Conservation (phyloP, 2,797 vertebrate species). For the Sebastes cheni region DNA sequence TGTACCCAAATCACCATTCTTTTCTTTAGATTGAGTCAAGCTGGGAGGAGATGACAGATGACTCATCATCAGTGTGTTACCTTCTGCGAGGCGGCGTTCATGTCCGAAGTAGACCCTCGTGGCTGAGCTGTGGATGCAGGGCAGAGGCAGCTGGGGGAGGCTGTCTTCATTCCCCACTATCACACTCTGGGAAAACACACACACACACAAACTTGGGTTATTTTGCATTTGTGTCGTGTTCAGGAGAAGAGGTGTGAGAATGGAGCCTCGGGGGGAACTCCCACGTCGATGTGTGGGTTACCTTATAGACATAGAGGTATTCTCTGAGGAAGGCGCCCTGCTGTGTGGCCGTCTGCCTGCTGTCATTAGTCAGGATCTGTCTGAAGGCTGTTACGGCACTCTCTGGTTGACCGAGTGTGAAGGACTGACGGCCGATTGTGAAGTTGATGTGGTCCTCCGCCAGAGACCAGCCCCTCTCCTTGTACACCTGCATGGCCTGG, state of each 20-base stretch:
- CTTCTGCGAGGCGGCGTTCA: conserved; percentile 92
- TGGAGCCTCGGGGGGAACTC: background rate
- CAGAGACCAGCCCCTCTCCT: conserved; percentile 94
- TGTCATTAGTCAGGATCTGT: conserved; percentile 95
- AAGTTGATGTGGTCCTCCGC: conserved; percentile 99
- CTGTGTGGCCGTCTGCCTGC: conserved; percentile 92
- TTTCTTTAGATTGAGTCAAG: no score
- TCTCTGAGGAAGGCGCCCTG: conserved; percentile 96
- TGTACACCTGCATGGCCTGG: conserved; percentile 99
- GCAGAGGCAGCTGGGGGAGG: conserved; percentile 92
- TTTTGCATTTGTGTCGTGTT: background rate
- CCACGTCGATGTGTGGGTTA: conserved; percentile 46
- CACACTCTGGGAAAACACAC: conserved; percentile 81
- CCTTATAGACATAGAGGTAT: conserved; percentile 97
- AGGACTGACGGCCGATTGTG: conserved; percentile 96
- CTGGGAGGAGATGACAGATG: no score
- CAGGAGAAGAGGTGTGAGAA: background rate
- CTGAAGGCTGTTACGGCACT: conserved; percentile 92
- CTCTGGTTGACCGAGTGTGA: conserved; percentile 90
- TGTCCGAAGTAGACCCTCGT: conserved; percentile 97
- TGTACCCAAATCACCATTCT: no score
- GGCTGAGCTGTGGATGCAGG: conserved; percentile 90
- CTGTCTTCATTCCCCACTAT: conserved; percentile 68
- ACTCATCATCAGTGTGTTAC: conserved; percentile 66
- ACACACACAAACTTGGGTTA: background rate